Base-by-base conservation (phyloP, 2,113 vertebrate species). In the Eublepharis macularius region DNA sequence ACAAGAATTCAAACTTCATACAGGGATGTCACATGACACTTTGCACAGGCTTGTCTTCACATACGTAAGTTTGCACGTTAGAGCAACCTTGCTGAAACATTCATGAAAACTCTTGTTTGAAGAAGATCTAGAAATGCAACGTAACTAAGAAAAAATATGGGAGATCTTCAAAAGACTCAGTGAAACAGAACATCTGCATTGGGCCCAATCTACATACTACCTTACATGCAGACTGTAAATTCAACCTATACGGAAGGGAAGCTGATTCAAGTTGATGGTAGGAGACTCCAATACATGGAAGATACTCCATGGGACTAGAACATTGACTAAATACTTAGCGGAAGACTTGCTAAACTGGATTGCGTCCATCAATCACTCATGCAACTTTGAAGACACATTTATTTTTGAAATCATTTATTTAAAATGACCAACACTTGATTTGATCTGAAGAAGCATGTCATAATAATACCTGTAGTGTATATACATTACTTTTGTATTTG, bases 1-100 rank as follows among this genome's bases (percentile, higher is more conserved):
- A 92, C 91, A 95, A 93, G 88, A 90, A 91, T 91, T 91, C 92
- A 92, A 90, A 89, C 88, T 91, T 39, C 7, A 39, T 41, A 51
- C 39, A 70, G 47, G 13, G 65, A 57, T 65, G 65, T 43, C 39
- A 9, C 81, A 70, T 41, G 29, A 26, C 16, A 34, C 45, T 34
- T 51, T 45, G 68, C 39, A 43, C 17, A 57, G 47, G 60, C 43
- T 76, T 39, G 34, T 24, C 32, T 66, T 76, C 34, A 21, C 32
- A 34, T 14, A 77, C 47, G 70, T 24, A 49, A 54, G 11, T 84
- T 78, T 8, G 49, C 86, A 69, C 34, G 21, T 26, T 34, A 36
- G 2, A 65, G 72, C 21, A 29, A 86, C 83, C 89, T 92, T 85
- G 91, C 88, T 93, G 90, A 82, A 90, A 92, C 82, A 89, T 93